These are phyloP conservation scores for Serrognathus titanus DNA, from an alignment of 2,888 invertebrate genomes.

Conservation along the genomic window DNA sequence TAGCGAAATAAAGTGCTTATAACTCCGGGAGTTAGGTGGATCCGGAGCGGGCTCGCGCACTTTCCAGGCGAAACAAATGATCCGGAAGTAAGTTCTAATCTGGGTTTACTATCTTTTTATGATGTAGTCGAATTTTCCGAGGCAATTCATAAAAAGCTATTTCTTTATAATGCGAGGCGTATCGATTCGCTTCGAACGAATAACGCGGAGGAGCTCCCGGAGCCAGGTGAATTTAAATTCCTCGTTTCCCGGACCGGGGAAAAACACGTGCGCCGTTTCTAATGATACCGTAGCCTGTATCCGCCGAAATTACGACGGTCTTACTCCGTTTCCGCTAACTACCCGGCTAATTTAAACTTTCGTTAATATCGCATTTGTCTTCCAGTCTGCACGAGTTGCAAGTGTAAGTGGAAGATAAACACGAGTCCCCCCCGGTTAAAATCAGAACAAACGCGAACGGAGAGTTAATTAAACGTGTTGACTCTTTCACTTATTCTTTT, in stretches of 20 bases:
- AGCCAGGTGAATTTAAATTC: no score
- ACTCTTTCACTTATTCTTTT: no score
- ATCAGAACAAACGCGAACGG: no score
- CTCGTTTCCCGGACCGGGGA: no score
- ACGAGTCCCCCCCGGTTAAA: no score
- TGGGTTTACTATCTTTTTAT: constrained; percentile 10
- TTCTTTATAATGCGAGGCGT: no score
- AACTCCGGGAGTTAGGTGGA: constrained; percentile 7
- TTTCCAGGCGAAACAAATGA: constrained; percentile 28
- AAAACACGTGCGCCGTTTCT: not conserved
- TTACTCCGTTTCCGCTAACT: constrained; percentile 18
- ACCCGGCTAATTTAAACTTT: constrained; percentile 24
- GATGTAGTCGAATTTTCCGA: not conserved
- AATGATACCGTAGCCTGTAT: not conserved
- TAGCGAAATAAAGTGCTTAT: constrained; percentile 25
- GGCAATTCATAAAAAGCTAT: no score
- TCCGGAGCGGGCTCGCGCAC: constrained; percentile 21
- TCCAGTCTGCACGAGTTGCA: constrained; percentile 11
- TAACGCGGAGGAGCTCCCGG: no score
- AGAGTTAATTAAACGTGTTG: no score
- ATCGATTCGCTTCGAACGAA: no score
- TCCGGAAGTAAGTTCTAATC: constrained; percentile 25
- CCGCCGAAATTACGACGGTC: not conserved
- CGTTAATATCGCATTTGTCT: constrained; percentile 20
- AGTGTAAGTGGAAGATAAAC: constrained; percentile 17